Percentiles rank a stretch among this genome's conserved stretches.
Evolutionary conservation across 2,113 vertebrate species (phyloP).

Genomic region (Chaetura pelagica): DNA sequence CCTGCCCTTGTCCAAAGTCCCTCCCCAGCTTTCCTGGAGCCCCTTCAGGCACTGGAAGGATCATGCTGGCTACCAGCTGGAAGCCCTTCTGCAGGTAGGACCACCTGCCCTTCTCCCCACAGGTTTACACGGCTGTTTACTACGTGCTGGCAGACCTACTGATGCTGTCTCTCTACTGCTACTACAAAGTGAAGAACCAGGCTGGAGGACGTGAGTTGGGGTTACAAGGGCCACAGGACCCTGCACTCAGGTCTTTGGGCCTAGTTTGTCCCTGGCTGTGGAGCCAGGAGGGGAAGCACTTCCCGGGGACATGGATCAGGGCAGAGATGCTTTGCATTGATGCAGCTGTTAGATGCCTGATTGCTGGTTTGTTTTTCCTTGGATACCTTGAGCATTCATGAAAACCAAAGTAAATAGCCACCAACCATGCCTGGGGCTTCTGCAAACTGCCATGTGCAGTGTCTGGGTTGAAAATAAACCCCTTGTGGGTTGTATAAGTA

Average conservation of each 20-base stretch:
- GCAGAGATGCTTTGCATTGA: not conserved
- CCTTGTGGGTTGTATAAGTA: too few relatives aligned
- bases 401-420: not conserved
- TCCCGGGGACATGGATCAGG: not conserved
- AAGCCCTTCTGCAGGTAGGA: not conserved
- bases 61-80: too few relatives aligned
- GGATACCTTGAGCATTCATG: not conserved
- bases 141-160: slow-evolving; percentile 89
- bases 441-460: accelerated
- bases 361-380: not conserved
- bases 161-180: slow-evolving; percentile 86
- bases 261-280: not conserved
- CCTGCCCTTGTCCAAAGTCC: too few relatives aligned
- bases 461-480: not conserved
- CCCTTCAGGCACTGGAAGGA: too few relatives aligned
- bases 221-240: accelerated
- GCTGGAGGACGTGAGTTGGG: slow-evolving; percentile 60
- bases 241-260: accelerated
- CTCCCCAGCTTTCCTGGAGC: too few relatives aligned
- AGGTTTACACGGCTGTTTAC: slow-evolving; percentile 94
- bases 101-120: not conserved
- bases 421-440: not conserved
- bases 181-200: slow-evolving; percentile 85
- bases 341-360: not conserved
- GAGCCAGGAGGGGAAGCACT: not conserved